Base-by-base conservation (phyloP, 1,140 invertebrate genomes). In the Phymorhynchus buccinoides region DNA sequence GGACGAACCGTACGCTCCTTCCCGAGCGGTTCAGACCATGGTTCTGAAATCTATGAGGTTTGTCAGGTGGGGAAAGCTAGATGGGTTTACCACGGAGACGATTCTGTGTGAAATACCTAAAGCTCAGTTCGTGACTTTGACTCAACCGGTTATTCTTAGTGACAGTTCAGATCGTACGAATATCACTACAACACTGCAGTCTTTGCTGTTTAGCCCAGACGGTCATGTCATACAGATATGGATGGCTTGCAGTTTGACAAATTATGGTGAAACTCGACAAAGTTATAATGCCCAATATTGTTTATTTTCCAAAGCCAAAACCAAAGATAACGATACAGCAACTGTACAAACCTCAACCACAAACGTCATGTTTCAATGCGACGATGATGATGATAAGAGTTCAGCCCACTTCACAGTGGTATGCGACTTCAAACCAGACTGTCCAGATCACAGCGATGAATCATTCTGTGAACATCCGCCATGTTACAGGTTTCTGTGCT, bases 371-470 rank as follows among this genome's bases (percentile, higher is more conserved):
- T 80, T 80, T 62, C 0, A 22, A n/a, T 80, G 79, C 62, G 79
- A 56, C 0, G 79, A 80, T 80, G 79, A 56, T 1, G 79, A 80
- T 62, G 44, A 37, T 27, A 22, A 32, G 3, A 80, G 9, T 16
- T 32, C 79, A 30, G 27, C 62, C 6, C 79, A 41, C 22, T 80
- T 62, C 14, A 56, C 44, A 16, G n/a, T 80, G 79, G 79, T 80
- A 52, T 80, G 79, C 30, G 48, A 80, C 37, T 80, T 56, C 79
- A 41, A 30, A 27, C 22, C 30, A 22, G 79, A 80, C 30, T 80
- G 79, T 35, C 6, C 52, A 7, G 79, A 80, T 14, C 18, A 44
- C 1, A 48, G 39, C 18, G 79, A 80, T 39, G 44, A 80, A 35
- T 41, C 39, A 3, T 80, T 80, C 30, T 80, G 79, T 39, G 16